A percentile compares a stretch with the other conserved stretches of the same genome.
These are phyloP conservation scores for Rhimphoctona megacephalus DNA, from an alignment of 2,888 invertebrate genomes.

Conservation along the genomic window DNA sequence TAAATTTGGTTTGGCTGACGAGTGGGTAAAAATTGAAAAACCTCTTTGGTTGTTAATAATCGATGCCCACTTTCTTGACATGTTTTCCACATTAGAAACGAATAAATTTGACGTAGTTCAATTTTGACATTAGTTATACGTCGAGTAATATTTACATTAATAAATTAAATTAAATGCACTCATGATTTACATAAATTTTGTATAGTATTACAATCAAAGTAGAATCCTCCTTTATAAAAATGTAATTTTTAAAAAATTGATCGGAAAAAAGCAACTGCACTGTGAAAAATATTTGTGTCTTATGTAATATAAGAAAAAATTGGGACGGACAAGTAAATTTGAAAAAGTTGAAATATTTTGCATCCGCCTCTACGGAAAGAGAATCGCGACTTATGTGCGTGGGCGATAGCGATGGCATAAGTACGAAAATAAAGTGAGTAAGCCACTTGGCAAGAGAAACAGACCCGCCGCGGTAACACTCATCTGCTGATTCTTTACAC, in stretches of 20 bases:
- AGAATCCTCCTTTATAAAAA: too few species aligned
- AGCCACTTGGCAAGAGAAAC: constrained; percentile 71
- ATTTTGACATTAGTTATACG: too few species aligned
- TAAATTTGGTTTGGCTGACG: background rate
- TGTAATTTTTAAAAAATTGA: background rate
- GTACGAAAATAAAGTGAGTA: constrained; percentile 75
- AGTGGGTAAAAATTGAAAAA: too few species aligned
- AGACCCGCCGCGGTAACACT: constrained; percentile 60
- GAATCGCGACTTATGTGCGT: constrained; percentile 61
- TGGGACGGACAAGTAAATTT: background rate
- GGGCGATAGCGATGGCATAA: constrained; percentile 72
- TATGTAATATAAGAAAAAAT: background rate
- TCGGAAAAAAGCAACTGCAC: background rate
- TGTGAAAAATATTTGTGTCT: background rate
- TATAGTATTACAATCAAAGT: too few species aligned
- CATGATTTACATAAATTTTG: background rate
- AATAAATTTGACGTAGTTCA: too few species aligned
- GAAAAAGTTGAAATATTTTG: constrained; percentile 21
- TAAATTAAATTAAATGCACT: too few species aligned
- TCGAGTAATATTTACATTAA: too few species aligned
- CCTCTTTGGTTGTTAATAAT: too few species aligned
- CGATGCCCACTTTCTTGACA: background rate
- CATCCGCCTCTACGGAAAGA: constrained; percentile 39
- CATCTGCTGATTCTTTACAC: constrained; percentile 63
- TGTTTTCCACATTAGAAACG: background rate